Conservation (phyloP, 2,888 invertebrate genomes). For the Zonitis immaculata region DNA sequence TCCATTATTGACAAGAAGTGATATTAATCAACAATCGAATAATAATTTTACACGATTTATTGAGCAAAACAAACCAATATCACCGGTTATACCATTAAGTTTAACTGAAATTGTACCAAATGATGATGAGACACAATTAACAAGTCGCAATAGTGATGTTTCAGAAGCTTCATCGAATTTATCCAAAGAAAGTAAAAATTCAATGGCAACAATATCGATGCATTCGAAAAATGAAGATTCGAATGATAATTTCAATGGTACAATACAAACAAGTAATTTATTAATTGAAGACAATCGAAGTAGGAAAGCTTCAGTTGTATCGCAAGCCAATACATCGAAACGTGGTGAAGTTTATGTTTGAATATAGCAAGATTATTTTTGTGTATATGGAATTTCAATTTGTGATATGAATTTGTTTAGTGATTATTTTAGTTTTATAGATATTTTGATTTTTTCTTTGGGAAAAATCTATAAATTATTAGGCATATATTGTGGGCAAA, state of each 20-base stretch:
- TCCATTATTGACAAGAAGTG: slow-evolving; percentile 39
- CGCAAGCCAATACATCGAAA: slow-evolving; percentile 47
- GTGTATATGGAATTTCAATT: neutral
- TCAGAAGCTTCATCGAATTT: slow-evolving; percentile 42
- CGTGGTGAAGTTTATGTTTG: slow-evolving; percentile 57
- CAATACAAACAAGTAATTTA: slow-evolving; percentile 29
- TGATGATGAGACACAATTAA: slow-evolving; percentile 29
- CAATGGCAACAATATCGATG: slow-evolving; percentile 38
- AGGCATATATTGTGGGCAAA: neutral
- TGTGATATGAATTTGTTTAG: neutral
- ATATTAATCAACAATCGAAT: slow-evolving; percentile 24
- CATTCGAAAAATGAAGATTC: slow-evolving; percentile 28
- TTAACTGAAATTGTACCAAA: slow-evolving; percentile 32
- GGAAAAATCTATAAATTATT: neutral
- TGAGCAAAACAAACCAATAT: slow-evolving; percentile 40
- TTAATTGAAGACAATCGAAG: slow-evolving; percentile 33
- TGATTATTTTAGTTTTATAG: neutral
- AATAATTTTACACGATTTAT: slow-evolving; percentile 32
- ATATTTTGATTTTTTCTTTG: neutral
- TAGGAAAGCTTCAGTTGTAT: slow-evolving; percentile 49
- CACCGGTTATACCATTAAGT: slow-evolving; percentile 25
- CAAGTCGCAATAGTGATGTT: slow-evolving; percentile 42
- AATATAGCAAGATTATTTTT: slow-evolving; percentile 21
- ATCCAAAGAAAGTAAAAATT: slow-evolving; percentile 42
- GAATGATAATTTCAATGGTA: slow-evolving; percentile 31